phyloP scores from a whole-genome alignment of 2,888 invertebrate genomes.

The Craniophora ligustri region DNA sequence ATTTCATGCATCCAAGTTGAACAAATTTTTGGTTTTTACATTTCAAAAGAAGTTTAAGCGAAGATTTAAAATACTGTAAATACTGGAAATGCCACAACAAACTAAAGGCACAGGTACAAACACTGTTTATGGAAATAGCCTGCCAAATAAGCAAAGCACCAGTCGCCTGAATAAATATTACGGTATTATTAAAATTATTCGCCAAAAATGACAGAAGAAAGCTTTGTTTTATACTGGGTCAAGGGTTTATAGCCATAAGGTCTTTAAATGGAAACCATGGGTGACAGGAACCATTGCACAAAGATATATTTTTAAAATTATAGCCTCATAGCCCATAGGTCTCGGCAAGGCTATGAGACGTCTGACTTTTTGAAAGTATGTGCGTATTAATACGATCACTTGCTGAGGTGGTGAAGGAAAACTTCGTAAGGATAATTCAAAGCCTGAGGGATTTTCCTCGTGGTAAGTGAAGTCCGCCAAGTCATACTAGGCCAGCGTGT shows the following conservation, averaged over 20 bases:
- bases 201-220: constrained; percentile 43
- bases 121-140: constrained; percentile 33
- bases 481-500: too few relatives aligned
- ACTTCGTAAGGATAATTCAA: too few relatives aligned
- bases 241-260: constrained; percentile 33
- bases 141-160: constrained; percentile 29
- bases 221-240: constrained; percentile 34
- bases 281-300: constrained; percentile 5
- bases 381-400: too few relatives aligned
- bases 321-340: too few relatives aligned
- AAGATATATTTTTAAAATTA: too few relatives aligned
- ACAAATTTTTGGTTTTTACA: too few relatives aligned
- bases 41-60: background rate
- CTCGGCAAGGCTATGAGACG: too few relatives aligned
- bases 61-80: background rate
- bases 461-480: too few relatives aligned
- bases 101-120: constrained; percentile 4
- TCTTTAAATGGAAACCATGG: constrained; percentile 17
- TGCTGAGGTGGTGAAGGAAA: too few relatives aligned
- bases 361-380: too few relatives aligned
- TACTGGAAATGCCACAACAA: constrained; percentile 1
- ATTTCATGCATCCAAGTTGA: too few relatives aligned
- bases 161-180: constrained; percentile 48
- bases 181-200: constrained; percentile 48
- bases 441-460: too few relatives aligned